Conservation (phyloP, 2,888 invertebrate genomes). For the Hesperia comma region DNA sequence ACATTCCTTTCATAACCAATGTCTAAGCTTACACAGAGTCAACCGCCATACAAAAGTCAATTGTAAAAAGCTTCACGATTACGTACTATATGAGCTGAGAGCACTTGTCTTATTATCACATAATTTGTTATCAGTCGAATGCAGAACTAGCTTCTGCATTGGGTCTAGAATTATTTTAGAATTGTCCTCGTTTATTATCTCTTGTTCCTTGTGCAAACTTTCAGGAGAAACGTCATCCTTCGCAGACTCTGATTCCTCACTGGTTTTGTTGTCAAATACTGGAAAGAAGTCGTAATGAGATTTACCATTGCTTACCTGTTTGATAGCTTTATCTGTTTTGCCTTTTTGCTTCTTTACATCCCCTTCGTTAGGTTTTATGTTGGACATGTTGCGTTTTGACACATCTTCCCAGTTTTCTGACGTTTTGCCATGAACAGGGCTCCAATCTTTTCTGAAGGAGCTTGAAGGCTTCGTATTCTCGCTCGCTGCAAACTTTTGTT, state of each 20-base stretch:
- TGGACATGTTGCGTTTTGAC: slow-evolving; percentile 70
- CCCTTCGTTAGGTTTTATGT: slow-evolving; percentile 64
- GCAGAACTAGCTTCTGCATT: slow-evolving; percentile 81
- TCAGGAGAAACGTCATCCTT: slow-evolving; percentile 39
- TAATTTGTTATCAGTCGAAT: slow-evolving; percentile 82
- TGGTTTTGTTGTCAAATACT: slow-evolving; percentile 74
- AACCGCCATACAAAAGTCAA: slow-evolving; percentile 64
- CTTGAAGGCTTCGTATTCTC: slow-evolving; percentile 73
- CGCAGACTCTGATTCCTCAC: slow-evolving; percentile 47
- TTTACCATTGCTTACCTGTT: slow-evolving; percentile 68
- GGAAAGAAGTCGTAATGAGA: slow-evolving; percentile 77
- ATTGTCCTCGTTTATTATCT: slow-evolving; percentile 60
- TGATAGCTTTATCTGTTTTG: slow-evolving; percentile 63
- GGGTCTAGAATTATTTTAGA: slow-evolving; percentile 80
- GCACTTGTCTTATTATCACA: slow-evolving; percentile 82
- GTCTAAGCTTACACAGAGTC: slow-evolving; percentile 60
- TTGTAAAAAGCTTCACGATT: slow-evolving; percentile 70
- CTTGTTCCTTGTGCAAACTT: slow-evolving; percentile 42
- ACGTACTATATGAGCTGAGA: slow-evolving; percentile 79
- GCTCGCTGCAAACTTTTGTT: slow-evolving; percentile 68
- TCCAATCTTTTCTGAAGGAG: slow-evolving; percentile 74
- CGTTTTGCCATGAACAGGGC: slow-evolving; percentile 62
- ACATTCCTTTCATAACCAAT: slow-evolving; percentile 43
- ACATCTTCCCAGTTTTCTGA: slow-evolving; percentile 75
- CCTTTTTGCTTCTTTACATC: slow-evolving; percentile 57